phyloP scores from a whole-genome alignment of 1,140 invertebrate species.

The Diachasmimorpha longicaudata region DNA sequence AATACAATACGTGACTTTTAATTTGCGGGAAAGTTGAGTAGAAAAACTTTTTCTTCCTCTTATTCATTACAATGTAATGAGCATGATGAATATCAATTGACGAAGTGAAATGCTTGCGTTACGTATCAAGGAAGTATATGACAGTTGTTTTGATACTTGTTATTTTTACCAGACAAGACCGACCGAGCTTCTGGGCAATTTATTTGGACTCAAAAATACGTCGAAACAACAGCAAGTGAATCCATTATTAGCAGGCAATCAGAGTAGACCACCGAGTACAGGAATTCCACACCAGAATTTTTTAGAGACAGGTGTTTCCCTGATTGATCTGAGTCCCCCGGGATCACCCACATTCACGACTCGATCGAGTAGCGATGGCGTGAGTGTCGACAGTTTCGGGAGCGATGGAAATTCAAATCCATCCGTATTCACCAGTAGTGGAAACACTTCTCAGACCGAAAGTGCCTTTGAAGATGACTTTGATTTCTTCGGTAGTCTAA shows the following conservation, averaged over 20 bases:
- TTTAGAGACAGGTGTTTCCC: constrained; percentile 33
- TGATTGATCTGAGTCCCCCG: constrained; percentile 66
- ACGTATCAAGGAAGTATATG: no score
- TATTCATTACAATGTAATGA: no score
- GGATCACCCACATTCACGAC: constrained; percentile 76
- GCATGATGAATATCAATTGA: no score
- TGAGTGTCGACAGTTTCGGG: constrained; percentile 76
- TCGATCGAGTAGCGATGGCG: constrained; percentile 74
- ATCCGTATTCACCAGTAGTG: constrained; percentile 64
- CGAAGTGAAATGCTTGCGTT: no score
- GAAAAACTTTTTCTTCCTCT: no score
- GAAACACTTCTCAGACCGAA: constrained; percentile 75
- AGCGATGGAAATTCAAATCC: constrained; percentile 73
- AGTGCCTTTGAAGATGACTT: constrained; percentile 81
- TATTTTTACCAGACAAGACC: constrained; percentile 47
- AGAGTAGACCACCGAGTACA: constrained; percentile 9
- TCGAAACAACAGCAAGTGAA: constrained; percentile 28
- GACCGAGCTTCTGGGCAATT: constrained; percentile 51
- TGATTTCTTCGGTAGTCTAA: constrained; percentile 63
- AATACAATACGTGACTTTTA: no score
- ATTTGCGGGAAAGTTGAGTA: no score
- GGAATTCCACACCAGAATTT: constrained; percentile 23
- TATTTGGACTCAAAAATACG: constrained; percentile 44
- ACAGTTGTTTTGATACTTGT: not conserved
- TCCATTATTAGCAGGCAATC: constrained; percentile 15